Percentiles rank a stretch among this genome's conserved stretches.
Evolutionary conservation across 2,113 vertebrate species (phyloP).

Genomic region (Callospermophilus lateralis): DNA sequence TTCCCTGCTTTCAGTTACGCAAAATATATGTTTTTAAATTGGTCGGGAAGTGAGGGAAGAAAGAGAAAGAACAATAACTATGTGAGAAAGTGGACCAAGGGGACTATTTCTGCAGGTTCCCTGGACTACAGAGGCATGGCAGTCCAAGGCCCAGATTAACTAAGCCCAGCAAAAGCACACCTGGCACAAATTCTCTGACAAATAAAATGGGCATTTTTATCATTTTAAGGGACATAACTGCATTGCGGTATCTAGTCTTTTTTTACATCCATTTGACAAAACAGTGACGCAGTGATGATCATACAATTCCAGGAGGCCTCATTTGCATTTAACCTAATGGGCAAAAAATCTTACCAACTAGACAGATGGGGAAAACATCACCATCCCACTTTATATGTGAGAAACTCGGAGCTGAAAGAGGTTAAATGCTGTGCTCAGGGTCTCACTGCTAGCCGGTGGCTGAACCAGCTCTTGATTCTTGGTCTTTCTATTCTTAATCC

Average conservation of each 20-base stretch:
- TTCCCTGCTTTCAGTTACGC: not conserved
- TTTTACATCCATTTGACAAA: not conserved
- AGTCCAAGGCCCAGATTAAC: not conserved
- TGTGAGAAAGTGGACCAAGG: too few species aligned
- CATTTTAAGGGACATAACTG: not conserved
- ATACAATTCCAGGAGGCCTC: not conserved
- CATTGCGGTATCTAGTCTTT: not conserved
- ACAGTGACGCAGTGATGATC: not conserved
- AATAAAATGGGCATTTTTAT: not conserved
- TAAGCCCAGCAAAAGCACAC: not conserved
- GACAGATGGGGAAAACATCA: not conserved
- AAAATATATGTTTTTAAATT: not conserved
- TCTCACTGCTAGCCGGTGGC: not conserved
- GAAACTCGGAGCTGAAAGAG: not conserved
- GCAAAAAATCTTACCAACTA: not conserved
- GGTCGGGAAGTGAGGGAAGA: not conserved
- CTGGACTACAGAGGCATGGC: not conserved
- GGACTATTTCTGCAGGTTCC: not conserved
- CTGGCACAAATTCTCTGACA: not conserved
- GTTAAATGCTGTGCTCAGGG: not conserved
- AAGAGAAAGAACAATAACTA: not conserved
- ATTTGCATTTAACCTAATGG: not conserved
- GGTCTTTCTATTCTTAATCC: constrained; percentile 5
- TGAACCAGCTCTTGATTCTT: not conserved
- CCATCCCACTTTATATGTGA: not conserved